phyloP scores from a whole-genome alignment of 2,113 vertebrate genomes.

The Aptenodytes patagonicus region DNA sequence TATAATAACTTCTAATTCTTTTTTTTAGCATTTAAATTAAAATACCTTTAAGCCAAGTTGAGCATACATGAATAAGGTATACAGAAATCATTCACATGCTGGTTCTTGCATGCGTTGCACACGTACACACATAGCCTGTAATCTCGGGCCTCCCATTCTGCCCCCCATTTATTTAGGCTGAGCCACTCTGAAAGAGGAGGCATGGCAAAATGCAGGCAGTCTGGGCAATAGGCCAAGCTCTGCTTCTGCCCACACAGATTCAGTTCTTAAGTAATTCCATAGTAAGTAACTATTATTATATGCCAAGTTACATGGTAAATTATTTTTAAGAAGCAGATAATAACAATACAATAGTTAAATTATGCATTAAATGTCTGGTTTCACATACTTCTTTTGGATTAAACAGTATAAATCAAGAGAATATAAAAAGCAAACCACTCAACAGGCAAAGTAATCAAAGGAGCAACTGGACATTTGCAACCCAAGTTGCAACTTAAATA shows the following conservation, averaged over 20 bases:
- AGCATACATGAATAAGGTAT: not conserved
- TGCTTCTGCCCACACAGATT: constrained; percentile 29
- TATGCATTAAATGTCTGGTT: constrained; percentile 38
- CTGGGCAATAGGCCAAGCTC: constrained; percentile 35
- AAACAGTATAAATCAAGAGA: constrained; percentile 3
- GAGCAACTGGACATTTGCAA: not conserved
- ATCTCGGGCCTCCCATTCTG: not conserved
- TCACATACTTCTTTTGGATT: constrained; percentile 1
- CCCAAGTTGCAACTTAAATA: not conserved
- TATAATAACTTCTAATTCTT: not conserved
- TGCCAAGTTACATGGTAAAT: constrained; percentile 37
- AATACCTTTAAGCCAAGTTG: not conserved
- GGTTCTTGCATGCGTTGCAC: not conserved
- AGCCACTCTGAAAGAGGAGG: not conserved
- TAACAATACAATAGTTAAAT: constrained; percentile 24
- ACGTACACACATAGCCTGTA: rapidly evolving
- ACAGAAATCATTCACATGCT: not conserved
- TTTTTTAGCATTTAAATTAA: not conserved
- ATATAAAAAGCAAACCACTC: not conserved
- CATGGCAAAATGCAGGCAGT: not conserved
- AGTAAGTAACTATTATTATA: constrained; percentile 32
- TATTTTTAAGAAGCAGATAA: constrained; percentile 60
- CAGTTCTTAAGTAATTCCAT: constrained; percentile 33
- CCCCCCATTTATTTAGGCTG: not conserved
- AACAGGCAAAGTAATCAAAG: not conserved